Evolutionary conservation across 2,888 invertebrate genomes (phyloP), one percentile per base, ranked within the genome.

Genomic region (Allacma fusca): DNA sequence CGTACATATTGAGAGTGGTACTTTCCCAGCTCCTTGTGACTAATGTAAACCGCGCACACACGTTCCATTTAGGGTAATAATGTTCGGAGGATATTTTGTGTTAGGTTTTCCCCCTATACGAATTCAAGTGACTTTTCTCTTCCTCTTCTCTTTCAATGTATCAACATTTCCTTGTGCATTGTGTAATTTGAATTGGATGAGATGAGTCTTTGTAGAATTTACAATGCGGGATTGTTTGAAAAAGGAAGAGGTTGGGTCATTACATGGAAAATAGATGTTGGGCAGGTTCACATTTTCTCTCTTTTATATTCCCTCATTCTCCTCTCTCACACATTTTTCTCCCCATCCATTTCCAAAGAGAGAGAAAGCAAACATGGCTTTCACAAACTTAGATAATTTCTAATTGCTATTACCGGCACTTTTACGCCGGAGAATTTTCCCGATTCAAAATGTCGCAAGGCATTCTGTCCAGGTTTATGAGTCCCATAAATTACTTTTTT

Each of bases 141-240:
- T 24, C 70, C 23, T 24, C 12, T 62, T 23, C 21, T 40, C 23
- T 28, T 28, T 69, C 28, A 1, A 50, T 50, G 50, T 34, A 40
- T 28, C 13, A 24, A 62, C 73, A 67, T 75, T 29, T 75, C 75
- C 67, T 74, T 12, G 5, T 50, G 50, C 50, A 50, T 50, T 28
- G n/a, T 67, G 43, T 75, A 75, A 69, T 69, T 75, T 69, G 69
- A 75, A 69, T 75, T 69, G 69, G 28, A 75, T 75, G 59, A 69
- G 75, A 75, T 68, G 75, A 75, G 68, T 29, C 57, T 57, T 24
- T 21, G 68, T 26, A 44, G 67, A 75, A 75, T 75, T 75, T 75
- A 67, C 67, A 75, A 67, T 67, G 43, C 65, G 19, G 65, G 44
- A 50, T 26, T 67, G 23, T 75, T 50, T 71, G 26, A 57, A 19